Percentiles rank a stretch among this genome's conserved stretches.
Evolutionary conservation across 35 echinoderm and acorn worm species (phyloP).

Genomic region (Apostichopus californicus): DNA sequence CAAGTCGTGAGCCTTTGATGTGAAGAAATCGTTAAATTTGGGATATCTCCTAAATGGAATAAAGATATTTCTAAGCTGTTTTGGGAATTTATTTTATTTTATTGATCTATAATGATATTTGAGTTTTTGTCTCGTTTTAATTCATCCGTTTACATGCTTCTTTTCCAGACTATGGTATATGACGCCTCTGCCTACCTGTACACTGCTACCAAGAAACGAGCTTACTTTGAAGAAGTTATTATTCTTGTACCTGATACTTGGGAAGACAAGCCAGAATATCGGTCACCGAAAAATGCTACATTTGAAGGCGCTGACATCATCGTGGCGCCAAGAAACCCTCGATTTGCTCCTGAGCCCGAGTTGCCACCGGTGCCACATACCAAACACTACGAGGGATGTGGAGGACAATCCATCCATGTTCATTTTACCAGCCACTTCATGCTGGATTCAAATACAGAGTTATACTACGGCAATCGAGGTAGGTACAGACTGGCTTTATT

Average conservation of each 20-base stretch:
- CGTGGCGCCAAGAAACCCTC: constrained; percentile 73
- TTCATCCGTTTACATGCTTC: too few species aligned
- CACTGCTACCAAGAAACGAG: constrained; percentile 64
- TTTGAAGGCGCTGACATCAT: constrained; percentile 90
- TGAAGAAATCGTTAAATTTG: too few species aligned
- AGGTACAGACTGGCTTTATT: not conserved
- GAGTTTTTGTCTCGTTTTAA: too few species aligned
- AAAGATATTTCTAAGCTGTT: too few species aligned
- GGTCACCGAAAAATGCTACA: constrained; percentile 53
- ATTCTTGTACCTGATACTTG: constrained; percentile 80
- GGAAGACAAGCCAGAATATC: constrained; percentile 60
- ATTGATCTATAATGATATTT: too few species aligned
- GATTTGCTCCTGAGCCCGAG: constrained; percentile 60
- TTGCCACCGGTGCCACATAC: constrained; percentile 50
- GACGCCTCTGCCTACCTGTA: constrained; percentile 74
- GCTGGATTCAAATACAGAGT: constrained; percentile 11
- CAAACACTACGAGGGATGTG: constrained; percentile 83
- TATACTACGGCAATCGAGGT: constrained; percentile 78
- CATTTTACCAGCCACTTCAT: constrained; percentile 74
- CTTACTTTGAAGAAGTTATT: constrained; percentile 80
- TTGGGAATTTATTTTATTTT: too few species aligned
- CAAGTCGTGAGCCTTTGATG: too few species aligned
- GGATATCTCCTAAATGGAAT: too few species aligned
- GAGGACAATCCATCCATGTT: constrained; percentile 64
- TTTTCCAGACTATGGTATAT: constrained; percentile 61